These are phyloP conservation scores for Doris montereyensis DNA, from an alignment of 2,888 invertebrate species.

Conservation along the genomic window DNA sequence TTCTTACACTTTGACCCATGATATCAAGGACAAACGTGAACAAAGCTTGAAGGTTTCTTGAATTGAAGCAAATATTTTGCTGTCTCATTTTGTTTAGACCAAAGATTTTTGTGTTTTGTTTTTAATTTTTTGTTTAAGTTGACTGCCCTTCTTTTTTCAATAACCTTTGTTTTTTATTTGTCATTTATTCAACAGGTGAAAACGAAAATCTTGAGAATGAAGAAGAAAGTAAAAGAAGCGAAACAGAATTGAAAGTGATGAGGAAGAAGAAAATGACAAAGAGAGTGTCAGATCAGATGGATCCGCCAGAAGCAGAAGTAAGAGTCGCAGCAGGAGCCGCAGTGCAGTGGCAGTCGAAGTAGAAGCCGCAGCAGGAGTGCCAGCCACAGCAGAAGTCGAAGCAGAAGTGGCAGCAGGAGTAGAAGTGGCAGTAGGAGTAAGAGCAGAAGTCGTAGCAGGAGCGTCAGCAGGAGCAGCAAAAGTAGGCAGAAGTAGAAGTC, in stretches of 20 bases:
- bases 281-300: conserved; percentile 48
- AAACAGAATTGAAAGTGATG: background rate
- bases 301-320: conserved; percentile 44
- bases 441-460: conserved; percentile 48
- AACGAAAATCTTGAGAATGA: conserved; percentile 18
- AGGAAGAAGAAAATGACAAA: conserved; percentile 41
- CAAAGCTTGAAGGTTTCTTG: too few relatives aligned
- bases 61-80: too few relatives aligned
- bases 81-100: too few relatives aligned
- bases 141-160: too few relatives aligned
- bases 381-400: conserved; percentile 26
- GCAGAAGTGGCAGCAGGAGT: conserved; percentile 27
- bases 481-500: conserved; percentile 47
- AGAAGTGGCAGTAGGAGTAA: conserved; percentile 31
- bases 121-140: too few relatives aligned
- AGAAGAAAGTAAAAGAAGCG: conserved; percentile 47
- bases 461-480: conserved; percentile 47
- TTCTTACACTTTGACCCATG: too few relatives aligned
- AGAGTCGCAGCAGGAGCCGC: conserved; percentile 36
- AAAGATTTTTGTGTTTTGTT: too few relatives aligned
- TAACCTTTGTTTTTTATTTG: conserved; percentile 12
- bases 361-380: conserved; percentile 31
- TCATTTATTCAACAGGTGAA: background rate
- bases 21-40: too few relatives aligned
- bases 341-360: background rate